Percentiles rank a stretch among this genome's conserved stretches.
phyloP scores from a whole-genome alignment of 2,113 vertebrate genomes.

The Sphaerodactylus townsendi region DNA sequence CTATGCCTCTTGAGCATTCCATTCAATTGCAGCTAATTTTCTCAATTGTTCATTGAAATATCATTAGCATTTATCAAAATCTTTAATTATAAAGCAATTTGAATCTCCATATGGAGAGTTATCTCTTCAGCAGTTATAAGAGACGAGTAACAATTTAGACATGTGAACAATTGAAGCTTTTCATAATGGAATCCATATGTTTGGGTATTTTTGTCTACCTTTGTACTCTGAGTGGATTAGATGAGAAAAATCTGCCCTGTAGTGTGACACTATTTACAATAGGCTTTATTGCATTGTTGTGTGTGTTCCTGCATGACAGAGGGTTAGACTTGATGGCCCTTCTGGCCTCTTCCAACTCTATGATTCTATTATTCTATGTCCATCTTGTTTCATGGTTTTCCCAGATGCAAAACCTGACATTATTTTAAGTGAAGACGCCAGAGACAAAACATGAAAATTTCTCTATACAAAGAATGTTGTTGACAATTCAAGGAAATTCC shows the following conservation, averaged over 20 bases:
- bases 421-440: not conserved
- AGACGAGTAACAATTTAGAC: not conserved
- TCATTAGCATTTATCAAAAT: slow-evolving; percentile 26
- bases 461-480: no score
- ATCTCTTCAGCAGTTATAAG: slow-evolving; percentile 9
- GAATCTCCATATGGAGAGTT: not conserved
- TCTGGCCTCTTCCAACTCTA: no score
- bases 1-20: not conserved
- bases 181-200: not conserved
- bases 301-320: no score
- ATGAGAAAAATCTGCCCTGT: not conserved
- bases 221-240: not conserved
- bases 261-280: not conserved
- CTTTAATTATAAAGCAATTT: slow-evolving; percentile 7
- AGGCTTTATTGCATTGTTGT: not conserved
- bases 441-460: no score
- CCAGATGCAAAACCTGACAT: not conserved
- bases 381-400: not conserved
- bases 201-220: not conserved
- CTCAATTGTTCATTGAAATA: slow-evolving; percentile 20
- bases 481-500: no score
- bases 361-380: no score
- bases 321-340: no score
- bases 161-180: not conserved
- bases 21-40: not conserved